phyloP scores from a whole-genome alignment of 2,797 vertebrate genomes.

The Enteromius anoplus region DNA sequence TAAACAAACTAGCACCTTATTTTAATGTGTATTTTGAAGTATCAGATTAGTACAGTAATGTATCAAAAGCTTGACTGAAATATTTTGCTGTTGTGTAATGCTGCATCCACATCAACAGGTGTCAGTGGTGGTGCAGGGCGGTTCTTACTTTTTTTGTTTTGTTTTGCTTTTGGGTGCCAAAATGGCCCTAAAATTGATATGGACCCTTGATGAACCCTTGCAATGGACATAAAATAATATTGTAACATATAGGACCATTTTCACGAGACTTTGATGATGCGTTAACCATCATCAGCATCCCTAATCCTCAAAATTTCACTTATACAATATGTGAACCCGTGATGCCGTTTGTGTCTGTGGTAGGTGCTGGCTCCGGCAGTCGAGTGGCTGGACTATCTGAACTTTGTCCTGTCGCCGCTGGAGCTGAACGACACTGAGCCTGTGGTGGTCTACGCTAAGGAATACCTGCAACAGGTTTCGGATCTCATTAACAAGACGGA shows the following conservation, averaged over 20 bases:
- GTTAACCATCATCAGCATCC: background rate
- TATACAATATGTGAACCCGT: too few species aligned
- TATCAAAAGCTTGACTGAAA: too few species aligned
- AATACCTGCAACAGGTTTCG: slow-evolving; percentile 92
- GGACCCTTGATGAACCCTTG: too few species aligned
- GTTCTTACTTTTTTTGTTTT: background rate
- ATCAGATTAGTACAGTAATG: too few species aligned
- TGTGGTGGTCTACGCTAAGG: slow-evolving; percentile 89
- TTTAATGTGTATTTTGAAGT: too few species aligned
- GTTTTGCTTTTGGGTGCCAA: background rate
- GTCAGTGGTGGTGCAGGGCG: background rate
- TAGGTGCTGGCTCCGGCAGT: slow-evolving; percentile 86
- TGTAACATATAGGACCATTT: background rate
- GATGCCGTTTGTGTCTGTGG: background rate
- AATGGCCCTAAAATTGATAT: background rate
- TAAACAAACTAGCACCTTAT: too few species aligned
- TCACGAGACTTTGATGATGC: background rate
- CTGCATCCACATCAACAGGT: background rate
- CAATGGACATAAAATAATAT: too few species aligned
- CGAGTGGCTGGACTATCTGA: slow-evolving; percentile 93
- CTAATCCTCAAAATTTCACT: background rate
- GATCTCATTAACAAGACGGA: slow-evolving; percentile 93
- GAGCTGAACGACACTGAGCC: slow-evolving; percentile 88
- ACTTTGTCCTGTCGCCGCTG: slow-evolving; percentile 85
- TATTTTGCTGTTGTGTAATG: background rate